Conservation (phyloP, 53 echinoderm and acorn worm genomes). For the Glandiceps talaboti region DNA sequence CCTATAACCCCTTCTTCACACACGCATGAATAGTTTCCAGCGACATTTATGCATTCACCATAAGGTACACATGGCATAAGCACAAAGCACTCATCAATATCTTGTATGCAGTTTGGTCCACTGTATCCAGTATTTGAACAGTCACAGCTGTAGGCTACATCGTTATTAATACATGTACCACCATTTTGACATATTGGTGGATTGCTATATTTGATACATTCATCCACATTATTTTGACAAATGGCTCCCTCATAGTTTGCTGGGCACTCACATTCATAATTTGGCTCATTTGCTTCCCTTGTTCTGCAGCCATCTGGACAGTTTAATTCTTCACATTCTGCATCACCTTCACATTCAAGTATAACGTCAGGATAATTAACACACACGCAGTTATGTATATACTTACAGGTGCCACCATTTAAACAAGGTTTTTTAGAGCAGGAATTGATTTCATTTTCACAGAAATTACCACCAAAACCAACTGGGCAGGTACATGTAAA, state of each 20-base stretch:
- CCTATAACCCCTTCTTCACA: constrained; percentile 64
- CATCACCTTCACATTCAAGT: constrained; percentile 35
- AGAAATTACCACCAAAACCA: constrained; percentile 59
- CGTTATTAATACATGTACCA: constrained; percentile 18
- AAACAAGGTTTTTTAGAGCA: constrained; percentile 57
- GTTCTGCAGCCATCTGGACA: constrained; percentile 55
- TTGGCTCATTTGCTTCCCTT: constrained; percentile 15
- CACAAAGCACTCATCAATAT: constrained; percentile 53
- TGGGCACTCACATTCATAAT: constrained; percentile 5
- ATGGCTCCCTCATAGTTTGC: not conserved
- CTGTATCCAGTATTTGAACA: constrained; percentile 46
- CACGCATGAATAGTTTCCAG: constrained; percentile 39
- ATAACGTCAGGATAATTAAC: constrained; percentile 30
- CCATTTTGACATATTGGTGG: not conserved
- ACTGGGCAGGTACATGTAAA: constrained; percentile 50
- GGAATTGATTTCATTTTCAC: constrained; percentile 47
- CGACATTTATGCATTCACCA: constrained; percentile 38
- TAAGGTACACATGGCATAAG: constrained; percentile 23
- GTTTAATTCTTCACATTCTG: constrained; percentile 37
- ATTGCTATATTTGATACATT: constrained; percentile 8
- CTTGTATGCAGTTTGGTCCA: constrained; percentile 38
- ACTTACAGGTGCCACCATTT: constrained; percentile 55
- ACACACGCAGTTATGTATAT: constrained; percentile 62
- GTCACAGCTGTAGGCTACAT: constrained; percentile 50
- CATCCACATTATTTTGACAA: constrained; percentile 17